A percentile compares a stretch with the other conserved stretches of the same genome.
Conservation (phyloP, 2,797 vertebrate species). For the Xenopus petersii region DNA sequence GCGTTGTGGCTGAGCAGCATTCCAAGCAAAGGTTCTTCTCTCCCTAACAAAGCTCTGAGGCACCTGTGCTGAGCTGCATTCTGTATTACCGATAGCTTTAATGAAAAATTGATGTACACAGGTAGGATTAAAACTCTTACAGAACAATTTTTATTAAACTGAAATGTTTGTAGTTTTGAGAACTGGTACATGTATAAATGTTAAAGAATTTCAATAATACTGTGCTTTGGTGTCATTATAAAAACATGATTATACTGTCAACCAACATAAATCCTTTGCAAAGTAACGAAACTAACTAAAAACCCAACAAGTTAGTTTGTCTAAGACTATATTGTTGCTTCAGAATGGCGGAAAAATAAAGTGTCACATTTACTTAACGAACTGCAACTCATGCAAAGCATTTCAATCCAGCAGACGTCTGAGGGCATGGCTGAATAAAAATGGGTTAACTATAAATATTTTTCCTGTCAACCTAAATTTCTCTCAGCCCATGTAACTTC, state of each 20-base stretch:
- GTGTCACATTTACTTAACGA: slow-evolving; percentile 67
- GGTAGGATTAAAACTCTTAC: too few relatives aligned
- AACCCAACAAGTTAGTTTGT: background rate
- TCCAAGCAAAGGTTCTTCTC: too few relatives aligned
- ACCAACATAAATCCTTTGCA: background rate
- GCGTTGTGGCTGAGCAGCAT: too few relatives aligned
- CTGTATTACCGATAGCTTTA: too few relatives aligned
- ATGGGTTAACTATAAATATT: slow-evolving; percentile 57
- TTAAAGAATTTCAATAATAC: background rate
- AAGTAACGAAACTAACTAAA: background rate
- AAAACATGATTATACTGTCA: background rate
- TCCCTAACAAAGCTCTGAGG: too few relatives aligned
- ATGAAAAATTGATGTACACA: too few relatives aligned
- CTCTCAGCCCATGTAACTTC: slow-evolving; percentile 44
- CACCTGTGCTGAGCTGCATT: too few relatives aligned
- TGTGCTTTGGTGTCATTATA: background rate
- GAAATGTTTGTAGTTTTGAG: background rate
- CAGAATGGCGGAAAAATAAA: slow-evolving; percentile 64
- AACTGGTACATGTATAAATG: background rate
- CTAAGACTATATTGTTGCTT: slow-evolving; percentile 51
- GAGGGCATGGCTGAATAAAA: slow-evolving; percentile 57
- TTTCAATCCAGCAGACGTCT: slow-evolving; percentile 59
- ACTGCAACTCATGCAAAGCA: slow-evolving; percentile 61
- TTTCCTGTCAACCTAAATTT: slow-evolving; percentile 58
- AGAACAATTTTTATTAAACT: too few relatives aligned